These are phyloP conservation scores for Drosophila rellima DNA, from an alignment of 2,888 invertebrate genomes.

Conservation along the genomic window DNA sequence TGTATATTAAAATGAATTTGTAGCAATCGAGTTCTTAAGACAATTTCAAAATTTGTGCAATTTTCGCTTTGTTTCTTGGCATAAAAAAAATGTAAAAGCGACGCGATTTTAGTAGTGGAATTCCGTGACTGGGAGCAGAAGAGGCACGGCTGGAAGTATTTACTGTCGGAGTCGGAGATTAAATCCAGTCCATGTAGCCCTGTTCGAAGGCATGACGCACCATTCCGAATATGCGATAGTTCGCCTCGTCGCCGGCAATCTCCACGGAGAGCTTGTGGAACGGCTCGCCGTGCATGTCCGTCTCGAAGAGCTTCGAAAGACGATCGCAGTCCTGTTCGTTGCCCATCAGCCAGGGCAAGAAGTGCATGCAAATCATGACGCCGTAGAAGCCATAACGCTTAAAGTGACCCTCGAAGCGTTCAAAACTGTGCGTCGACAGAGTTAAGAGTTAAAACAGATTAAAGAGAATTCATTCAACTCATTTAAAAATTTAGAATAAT, in stretches of 20 bases:
- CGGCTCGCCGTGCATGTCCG: slow-evolving; percentile 77
- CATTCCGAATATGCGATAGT: slow-evolving; percentile 75
- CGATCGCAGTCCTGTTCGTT: slow-evolving; percentile 73
- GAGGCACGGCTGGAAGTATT: background rate
- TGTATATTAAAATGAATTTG: too few species aligned
- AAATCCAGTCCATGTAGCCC: slow-evolving; percentile 81
- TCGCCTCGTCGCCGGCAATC: slow-evolving; percentile 82
- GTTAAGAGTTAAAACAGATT: too few species aligned
- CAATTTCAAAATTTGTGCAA: background rate
- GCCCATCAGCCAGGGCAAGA: slow-evolving; percentile 83
- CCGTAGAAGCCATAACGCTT: slow-evolving; percentile 84
- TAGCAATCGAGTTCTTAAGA: background rate
- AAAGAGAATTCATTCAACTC: too few species aligned
- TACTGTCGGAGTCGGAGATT: background rate
- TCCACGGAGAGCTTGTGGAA: slow-evolving; percentile 76
- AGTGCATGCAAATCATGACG: slow-evolving; percentile 82
- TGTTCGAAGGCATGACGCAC: slow-evolving; percentile 82
- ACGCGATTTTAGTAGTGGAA: background rate
- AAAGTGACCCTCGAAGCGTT: slow-evolving; percentile 81
- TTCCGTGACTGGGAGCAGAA: background rate
- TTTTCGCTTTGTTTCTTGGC: too few species aligned
- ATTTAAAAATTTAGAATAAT: too few species aligned
- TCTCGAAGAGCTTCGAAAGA: slow-evolving; percentile 78
- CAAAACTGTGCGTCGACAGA: too few species aligned
- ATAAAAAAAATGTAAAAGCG: too few species aligned